Evolutionary conservation across 2,888 invertebrate genomes (phyloP).

Genomic region (Orchesellides sinensis): DNA sequence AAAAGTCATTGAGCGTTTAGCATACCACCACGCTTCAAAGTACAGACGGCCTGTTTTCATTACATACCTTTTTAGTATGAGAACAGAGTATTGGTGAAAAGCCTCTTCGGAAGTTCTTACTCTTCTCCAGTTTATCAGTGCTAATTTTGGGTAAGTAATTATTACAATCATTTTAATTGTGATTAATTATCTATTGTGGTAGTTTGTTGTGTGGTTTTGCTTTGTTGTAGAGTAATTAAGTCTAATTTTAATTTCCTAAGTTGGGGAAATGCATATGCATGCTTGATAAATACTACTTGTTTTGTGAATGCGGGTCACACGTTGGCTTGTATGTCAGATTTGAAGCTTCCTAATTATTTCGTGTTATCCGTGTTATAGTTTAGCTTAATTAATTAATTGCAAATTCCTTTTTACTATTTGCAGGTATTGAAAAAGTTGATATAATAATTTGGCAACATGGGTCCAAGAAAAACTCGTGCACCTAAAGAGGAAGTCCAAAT

Average conservation of each 20-base stretch:
- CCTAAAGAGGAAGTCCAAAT: constrained; percentile 98
- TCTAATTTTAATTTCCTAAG: background rate
- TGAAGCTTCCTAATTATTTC: background rate
- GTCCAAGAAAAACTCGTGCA: constrained; percentile 97
- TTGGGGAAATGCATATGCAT: background rate
- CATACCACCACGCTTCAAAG: background rate
- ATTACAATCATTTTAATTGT: background rate
- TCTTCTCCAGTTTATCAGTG: no score
- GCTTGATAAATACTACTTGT: background rate
- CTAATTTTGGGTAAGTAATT: constrained; percentile 11
- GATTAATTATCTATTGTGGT: background rate
- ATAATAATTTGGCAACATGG: constrained; percentile 81
- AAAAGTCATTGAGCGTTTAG: background rate
- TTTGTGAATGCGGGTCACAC: background rate
- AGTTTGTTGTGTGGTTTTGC: background rate
- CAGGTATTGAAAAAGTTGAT: background rate
- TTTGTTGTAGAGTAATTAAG: background rate
- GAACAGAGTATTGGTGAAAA: background rate
- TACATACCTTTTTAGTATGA: background rate
- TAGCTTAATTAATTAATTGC: background rate
- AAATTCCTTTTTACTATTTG: background rate
- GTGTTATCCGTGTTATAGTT: background rate
- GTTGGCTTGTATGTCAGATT: background rate
- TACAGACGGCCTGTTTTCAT: background rate
- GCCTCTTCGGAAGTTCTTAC: no score